A percentile compares a stretch with the other conserved stretches of the same genome.
Conservation (phyloP, 2,888 invertebrate genomes). For the Acanthococcus lagerstroemiae region DNA sequence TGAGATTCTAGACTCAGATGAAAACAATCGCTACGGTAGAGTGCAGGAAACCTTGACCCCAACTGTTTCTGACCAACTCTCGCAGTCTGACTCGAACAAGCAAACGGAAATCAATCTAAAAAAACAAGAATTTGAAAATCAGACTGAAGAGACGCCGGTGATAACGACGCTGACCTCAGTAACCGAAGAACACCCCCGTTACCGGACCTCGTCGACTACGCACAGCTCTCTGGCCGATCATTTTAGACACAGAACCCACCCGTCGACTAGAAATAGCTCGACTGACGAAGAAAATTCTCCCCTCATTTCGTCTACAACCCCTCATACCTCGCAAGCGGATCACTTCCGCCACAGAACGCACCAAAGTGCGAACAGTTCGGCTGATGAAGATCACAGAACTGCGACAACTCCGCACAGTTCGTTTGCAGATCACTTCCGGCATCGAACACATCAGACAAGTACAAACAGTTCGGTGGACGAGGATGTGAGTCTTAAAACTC, state of each 20-base stretch:
- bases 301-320: too few relatives aligned
- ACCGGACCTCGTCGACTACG: neutral
- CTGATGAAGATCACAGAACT: too few relatives aligned
- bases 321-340: neutral
- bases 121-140: neutral
- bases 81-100: neutral
- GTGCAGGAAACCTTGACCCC: neutral
- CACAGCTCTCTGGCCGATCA: neutral
- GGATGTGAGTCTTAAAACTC: too few relatives aligned
- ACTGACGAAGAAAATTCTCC: neutral
- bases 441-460: neutral
- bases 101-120: neutral
- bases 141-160: neutral
- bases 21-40: slow-evolving; percentile 2
- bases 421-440: neutral
- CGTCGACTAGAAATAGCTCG: neutral
- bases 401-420: too few relatives aligned
- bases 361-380: too few relatives aligned
- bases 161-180: too few relatives aligned
- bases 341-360: neutral
- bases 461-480: neutral
- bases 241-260: neutral
- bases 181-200: neutral
- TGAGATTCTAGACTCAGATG: slow-evolving; percentile 5
- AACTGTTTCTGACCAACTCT: neutral